A percentile compares a stretch with the other conserved stretches of the same genome.
phyloP scores from a whole-genome alignment of 1,140 invertebrate species.

The Micrasema minimum region DNA sequence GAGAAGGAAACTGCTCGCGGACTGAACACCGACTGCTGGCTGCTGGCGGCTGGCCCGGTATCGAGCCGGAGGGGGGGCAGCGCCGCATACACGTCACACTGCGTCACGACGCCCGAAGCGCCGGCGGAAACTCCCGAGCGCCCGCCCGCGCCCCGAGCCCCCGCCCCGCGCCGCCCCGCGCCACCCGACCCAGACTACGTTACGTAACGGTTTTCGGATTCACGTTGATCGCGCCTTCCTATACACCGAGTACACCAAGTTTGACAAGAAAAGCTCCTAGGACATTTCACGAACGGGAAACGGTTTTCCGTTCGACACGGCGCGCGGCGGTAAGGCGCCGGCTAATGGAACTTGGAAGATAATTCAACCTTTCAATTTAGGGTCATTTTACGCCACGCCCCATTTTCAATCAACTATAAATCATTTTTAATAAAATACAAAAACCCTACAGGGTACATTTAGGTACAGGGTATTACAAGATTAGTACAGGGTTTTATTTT shows the following conservation, averaged over 20 bases:
- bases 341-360: constrained; percentile 5
- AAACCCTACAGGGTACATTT: too few relatives aligned
- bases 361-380: too few relatives aligned
- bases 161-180: background rate
- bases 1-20: constrained; percentile 42
- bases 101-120: constrained; percentile 67
- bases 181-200: background rate
- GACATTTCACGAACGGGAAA: constrained; percentile 9
- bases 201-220: constrained; percentile 32
- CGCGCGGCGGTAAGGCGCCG: background rate
- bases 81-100: constrained; percentile 66
- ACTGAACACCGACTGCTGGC: constrained; percentile 46
- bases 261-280: constrained; percentile 11
- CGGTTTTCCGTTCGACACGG: background rate
- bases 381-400: too few relatives aligned
- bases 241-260: background rate
- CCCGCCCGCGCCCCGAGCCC: constrained; percentile 19
- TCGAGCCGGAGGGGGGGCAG: constrained; percentile 57
- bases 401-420: too few relatives aligned
- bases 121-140: constrained; percentile 55
- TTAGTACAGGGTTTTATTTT: too few relatives aligned
- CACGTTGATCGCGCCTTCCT: constrained; percentile 3
- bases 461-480: too few relatives aligned
- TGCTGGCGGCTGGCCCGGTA: constrained; percentile 57
- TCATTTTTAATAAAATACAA: too few relatives aligned